Conservation (phyloP, 2,888 invertebrate species). For the Adela reaumurella region DNA sequence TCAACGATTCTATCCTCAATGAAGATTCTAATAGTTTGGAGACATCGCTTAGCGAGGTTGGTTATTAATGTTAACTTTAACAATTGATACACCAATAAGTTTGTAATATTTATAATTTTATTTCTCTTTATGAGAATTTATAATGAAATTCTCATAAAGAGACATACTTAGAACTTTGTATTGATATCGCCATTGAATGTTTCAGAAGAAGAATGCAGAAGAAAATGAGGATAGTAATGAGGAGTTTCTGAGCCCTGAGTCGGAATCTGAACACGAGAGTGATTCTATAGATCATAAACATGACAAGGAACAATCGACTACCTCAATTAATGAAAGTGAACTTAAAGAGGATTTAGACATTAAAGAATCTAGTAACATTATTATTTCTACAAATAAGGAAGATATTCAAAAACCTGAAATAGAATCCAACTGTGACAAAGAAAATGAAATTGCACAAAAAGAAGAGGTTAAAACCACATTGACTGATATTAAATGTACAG, state of each 20-base stretch:
- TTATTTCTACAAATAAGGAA: too few species aligned
- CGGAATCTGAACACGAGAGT: conserved; percentile 39
- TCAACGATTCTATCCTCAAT: conserved; percentile 26
- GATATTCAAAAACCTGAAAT: conserved; percentile 12
- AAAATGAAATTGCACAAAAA: background rate
- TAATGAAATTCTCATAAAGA: too few species aligned
- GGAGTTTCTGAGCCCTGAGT: conserved; percentile 47
- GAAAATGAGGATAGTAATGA: conserved; percentile 46
- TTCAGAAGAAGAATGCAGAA: conserved; percentile 23
- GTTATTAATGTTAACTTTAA: too few species aligned
- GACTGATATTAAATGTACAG: conserved; percentile 12
- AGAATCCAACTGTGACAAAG: conserved; percentile 10
- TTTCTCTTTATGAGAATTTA: background rate
- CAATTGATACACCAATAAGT: too few species aligned
- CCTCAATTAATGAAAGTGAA: conserved; percentile 7
- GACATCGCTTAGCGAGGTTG: conserved; percentile 20
- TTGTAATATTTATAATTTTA: too few species aligned
- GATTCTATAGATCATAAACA: conserved; percentile 14
- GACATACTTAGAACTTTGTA: too few species aligned
- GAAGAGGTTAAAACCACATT: background rate
- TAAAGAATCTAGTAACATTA: conserved; percentile 14
- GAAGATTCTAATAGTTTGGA: conserved; percentile 45
- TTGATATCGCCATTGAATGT: too few species aligned
- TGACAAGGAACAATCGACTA: conserved; percentile 13
- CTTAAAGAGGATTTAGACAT: conserved; percentile 10